phyloP scores from a whole-genome alignment of 2,797 vertebrate genomes.

The Periophthalmus magnuspinnatus region DNA sequence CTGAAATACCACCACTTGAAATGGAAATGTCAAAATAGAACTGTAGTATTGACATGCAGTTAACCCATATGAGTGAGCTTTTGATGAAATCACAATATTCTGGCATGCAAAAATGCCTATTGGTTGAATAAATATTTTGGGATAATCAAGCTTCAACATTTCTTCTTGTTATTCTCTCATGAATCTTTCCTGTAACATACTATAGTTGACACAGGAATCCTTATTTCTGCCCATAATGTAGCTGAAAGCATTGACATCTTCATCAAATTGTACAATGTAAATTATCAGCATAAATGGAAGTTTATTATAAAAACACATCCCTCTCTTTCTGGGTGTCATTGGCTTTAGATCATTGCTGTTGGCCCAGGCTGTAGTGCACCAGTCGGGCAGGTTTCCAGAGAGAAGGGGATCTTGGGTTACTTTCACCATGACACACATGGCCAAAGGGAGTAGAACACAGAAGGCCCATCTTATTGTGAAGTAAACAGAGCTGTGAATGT shows the following conservation, averaged over 20 bases:
- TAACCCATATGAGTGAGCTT: neutral
- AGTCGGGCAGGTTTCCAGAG: slow-evolving; percentile 50
- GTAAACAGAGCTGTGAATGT: slow-evolving; percentile 34
- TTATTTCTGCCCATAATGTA: too few relatives aligned
- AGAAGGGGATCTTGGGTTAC: slow-evolving; percentile 59
- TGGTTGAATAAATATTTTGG: neutral
- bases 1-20: neutral
- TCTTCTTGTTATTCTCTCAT: neutral
- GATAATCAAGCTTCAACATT: neutral
- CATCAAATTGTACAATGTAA: neutral
- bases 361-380: slow-evolving; percentile 20
- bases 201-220: neutral
- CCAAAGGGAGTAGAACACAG: slow-evolving; percentile 48
- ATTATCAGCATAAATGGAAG: neutral
- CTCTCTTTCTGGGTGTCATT: neutral
- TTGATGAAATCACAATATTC: neutral
- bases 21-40: neutral
- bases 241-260: neutral
- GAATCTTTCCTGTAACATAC: neutral
- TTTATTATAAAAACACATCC: neutral
- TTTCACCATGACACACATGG: slow-evolving; percentile 49
- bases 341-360: slow-evolving; percentile 53
- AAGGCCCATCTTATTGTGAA: slow-evolving; percentile 39
- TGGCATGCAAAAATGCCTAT: neutral
- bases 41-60: neutral